A percentile compares a stretch with the other conserved stretches of the same genome.
These are phyloP conservation scores for Ips typographus DNA, from an alignment of 1,140 invertebrate genomes.

Conservation along the genomic window DNA sequence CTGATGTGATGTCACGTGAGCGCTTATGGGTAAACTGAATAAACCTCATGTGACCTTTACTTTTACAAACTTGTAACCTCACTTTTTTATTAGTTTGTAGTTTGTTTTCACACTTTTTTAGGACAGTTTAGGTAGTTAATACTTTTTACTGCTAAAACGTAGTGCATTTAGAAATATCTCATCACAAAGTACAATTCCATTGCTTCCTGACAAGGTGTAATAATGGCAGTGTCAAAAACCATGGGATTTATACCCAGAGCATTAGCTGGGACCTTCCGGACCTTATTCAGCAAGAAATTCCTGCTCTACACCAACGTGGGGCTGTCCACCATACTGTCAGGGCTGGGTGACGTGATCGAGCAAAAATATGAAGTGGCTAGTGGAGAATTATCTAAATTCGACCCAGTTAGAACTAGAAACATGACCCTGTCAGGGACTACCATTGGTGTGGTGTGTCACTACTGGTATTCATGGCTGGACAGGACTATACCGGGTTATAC, in stretches of 20 bases:
- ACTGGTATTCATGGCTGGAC: conserved; percentile 80
- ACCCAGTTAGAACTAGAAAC: conserved; percentile 68
- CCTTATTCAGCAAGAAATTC: conserved; percentile 70
- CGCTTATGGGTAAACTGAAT: too few species aligned
- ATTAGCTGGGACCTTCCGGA: conserved; percentile 30
- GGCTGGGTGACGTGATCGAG: conserved; percentile 77
- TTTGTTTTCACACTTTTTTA: too few species aligned
- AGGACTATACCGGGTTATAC: conserved; percentile 67
- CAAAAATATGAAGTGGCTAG: conserved; percentile 80
- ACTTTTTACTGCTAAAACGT: too few species aligned
- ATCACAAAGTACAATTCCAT: too few species aligned
- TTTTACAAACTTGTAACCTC: too few species aligned
- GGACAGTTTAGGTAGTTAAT: too few species aligned
- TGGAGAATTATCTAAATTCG: conserved; percentile 64
- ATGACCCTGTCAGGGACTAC: conserved; percentile 79
- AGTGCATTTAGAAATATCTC: too few species aligned
- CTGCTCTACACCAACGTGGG: conserved; percentile 83
- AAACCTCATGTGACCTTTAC: too few species aligned
- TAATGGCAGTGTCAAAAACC: background rate
- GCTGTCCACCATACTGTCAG: conserved; percentile 76
- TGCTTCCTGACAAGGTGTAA: too few species aligned
- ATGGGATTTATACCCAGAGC: too few species aligned
- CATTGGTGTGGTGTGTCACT: conserved; percentile 81
- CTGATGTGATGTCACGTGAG: too few species aligned
- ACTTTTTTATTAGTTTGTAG: too few species aligned